These are phyloP conservation scores for Xanthostigma xanthostigma DNA, from an alignment of 2,888 invertebrate genomes.

Conservation along the genomic window DNA sequence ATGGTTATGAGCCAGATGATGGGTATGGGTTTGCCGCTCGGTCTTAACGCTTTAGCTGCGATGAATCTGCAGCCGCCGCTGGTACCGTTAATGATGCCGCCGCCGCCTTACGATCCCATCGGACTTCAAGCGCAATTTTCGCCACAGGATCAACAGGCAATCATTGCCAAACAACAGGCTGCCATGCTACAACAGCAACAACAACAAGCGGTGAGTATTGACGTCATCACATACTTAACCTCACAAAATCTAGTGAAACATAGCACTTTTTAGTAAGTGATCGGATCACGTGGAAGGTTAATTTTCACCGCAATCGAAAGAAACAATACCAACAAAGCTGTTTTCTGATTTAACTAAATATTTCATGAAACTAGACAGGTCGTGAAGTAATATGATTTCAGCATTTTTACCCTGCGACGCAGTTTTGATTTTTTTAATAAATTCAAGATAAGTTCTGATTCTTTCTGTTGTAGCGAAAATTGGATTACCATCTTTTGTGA, in stretches of 20 bases:
- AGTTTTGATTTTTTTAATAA: too few relatives aligned
- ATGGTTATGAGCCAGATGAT: conserved; percentile 74
- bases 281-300: too few relatives aligned
- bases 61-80: conserved; percentile 92
- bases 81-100: conserved; percentile 78
- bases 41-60: conserved; percentile 72
- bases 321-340: too few relatives aligned
- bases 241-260: not conserved
- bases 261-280: too few relatives aligned
- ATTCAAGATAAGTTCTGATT: too few relatives aligned
- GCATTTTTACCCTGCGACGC: too few relatives aligned
- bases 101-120: conserved; percentile 62
- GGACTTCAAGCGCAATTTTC: conserved; percentile 34
- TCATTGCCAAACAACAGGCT: conserved; percentile 57
- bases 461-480: too few relatives aligned
- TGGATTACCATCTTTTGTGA: too few relatives aligned
- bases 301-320: too few relatives aligned
- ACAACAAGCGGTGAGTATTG: conserved; percentile 45
- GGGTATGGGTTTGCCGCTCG: conserved; percentile 65
- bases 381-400: too few relatives aligned
- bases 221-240: not conserved
- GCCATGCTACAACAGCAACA: conserved; percentile 50
- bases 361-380: too few relatives aligned
- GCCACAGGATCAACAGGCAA: conserved; percentile 31
- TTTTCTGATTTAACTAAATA: too few relatives aligned